Conservation (phyloP, 2,797 vertebrate species). For the Threskiornis aethiopicus region DNA sequence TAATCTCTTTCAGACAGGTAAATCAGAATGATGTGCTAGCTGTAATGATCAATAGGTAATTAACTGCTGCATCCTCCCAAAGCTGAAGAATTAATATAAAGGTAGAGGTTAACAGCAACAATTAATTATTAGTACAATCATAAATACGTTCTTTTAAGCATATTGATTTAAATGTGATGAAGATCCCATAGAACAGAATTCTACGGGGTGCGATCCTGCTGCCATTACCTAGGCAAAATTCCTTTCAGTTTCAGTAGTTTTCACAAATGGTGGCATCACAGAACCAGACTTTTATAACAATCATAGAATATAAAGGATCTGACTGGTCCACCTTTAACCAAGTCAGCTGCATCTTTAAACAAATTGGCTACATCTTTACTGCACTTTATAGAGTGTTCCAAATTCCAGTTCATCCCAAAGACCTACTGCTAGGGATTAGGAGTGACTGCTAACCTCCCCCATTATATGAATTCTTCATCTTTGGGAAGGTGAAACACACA, state of each 20-base stretch:
- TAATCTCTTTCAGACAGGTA: not conserved
- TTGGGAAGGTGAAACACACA: not conserved
- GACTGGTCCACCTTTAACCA: not conserved
- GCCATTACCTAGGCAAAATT: not conserved
- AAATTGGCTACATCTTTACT: not conserved
- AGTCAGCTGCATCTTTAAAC: not conserved
- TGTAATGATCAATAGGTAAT: not conserved
- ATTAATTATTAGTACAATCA: not conserved
- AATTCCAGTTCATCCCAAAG: not conserved
- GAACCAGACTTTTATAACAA: not conserved
- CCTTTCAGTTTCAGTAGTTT: not conserved
- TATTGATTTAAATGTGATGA: not conserved
- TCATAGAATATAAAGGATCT: not conserved
- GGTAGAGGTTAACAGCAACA: not conserved
- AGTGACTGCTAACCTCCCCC: not conserved
- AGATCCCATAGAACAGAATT: not conserved
- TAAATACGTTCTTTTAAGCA: not conserved
- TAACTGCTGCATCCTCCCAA: not conserved
- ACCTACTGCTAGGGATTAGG: not conserved
- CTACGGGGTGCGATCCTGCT: not conserved
- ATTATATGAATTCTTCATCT: not conserved
- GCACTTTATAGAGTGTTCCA: not conserved
- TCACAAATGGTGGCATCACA: not conserved
- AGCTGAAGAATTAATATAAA: not conserved
- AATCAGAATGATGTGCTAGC: constrained; percentile 19